Evolutionary conservation across 2,797 vertebrate species (phyloP).

Genomic region (Megaceryle alcyon): DNA sequence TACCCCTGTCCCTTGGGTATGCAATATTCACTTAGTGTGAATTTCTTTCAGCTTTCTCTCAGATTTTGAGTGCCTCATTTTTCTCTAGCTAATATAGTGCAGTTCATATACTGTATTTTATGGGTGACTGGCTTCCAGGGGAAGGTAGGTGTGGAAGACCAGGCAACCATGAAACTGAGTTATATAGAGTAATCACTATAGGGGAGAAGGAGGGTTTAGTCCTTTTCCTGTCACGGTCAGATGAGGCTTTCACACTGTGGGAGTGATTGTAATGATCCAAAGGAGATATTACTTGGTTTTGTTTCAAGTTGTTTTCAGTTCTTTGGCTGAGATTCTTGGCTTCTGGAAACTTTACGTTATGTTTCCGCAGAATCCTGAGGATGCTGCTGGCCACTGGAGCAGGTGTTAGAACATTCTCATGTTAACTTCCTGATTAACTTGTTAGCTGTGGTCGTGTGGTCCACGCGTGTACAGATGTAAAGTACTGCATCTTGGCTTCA

Average conservation of each 20-base stretch:
- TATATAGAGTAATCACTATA: neutral
- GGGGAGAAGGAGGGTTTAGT: neutral
- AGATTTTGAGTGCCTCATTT: slow-evolving; percentile 46
- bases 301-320: neutral
- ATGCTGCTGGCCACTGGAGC: neutral
- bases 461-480: neutral
- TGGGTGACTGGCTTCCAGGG: slow-evolving; percentile 42
- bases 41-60: slow-evolving; percentile 54
- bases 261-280: neutral
- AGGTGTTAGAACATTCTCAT: neutral
- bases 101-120: slow-evolving; percentile 42
- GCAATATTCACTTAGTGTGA: slow-evolving; percentile 41
- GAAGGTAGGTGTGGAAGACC: slow-evolving; percentile 54
- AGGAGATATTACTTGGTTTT: neutral
- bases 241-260: neutral
- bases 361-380: neutral
- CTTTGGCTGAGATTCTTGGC: neutral
- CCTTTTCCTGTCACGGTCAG: neutral
- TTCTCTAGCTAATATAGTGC: slow-evolving; percentile 51
- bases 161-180: slow-evolving; percentile 41
- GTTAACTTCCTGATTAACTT: neutral
- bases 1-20: neutral
- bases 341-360: neutral
- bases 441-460: neutral
- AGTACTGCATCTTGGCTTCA: neutral